Base-by-base conservation (phyloP, 30 jellyfish, hydroid and myxozoan genomes). In the Cassiopea andromeda region DNA sequence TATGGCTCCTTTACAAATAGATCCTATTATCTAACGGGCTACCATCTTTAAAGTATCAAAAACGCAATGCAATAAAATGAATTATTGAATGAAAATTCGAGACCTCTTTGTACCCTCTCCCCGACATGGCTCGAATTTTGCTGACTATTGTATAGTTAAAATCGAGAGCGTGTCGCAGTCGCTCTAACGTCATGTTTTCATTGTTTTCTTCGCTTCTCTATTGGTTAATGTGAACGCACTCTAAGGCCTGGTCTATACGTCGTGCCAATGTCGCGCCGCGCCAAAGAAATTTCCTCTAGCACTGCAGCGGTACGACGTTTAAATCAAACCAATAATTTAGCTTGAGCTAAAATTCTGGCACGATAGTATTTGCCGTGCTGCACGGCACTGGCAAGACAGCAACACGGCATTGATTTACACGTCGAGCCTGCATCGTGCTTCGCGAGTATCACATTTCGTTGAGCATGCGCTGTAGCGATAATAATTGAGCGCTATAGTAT, bases 181-280 rank as follows among this genome's bases (percentile, higher is more conserved):
- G 38, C 38, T 27, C 38, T 27, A 27, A 27, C 38, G 38, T 27
- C 38, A 27, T 27, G 38, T 27, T 27, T 27, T 27, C n/a, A 27
- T 27, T 27, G 38, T 27, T 27, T 27, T 27, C 38, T 27, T 27
- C 38, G 38, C 38, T 27, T 27, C 38, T 27, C 38, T 27, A 27
- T 27, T 27, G 38, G 38, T 27, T 27, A 27, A 0, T 27, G 38
- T 27, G 38, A 27, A 27, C 38, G 38, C 38, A 27, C 38, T 27
- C 38, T 27, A 27, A 13, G 49, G 60, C 38, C 50, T 73, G 49
- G 50, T 4, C 0, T 73, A 73, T 49, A 45, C 44, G 0, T 45
- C 83, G 43, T 47, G 45, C 17, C 85, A 49, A 48, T 77, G 71
- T 69, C 85, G 72, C 47, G 47, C 72, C 85, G 38, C 0, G 60